Base-by-base conservation (phyloP, 2,888 invertebrate species). In the Cosmia trapezina region DNA sequence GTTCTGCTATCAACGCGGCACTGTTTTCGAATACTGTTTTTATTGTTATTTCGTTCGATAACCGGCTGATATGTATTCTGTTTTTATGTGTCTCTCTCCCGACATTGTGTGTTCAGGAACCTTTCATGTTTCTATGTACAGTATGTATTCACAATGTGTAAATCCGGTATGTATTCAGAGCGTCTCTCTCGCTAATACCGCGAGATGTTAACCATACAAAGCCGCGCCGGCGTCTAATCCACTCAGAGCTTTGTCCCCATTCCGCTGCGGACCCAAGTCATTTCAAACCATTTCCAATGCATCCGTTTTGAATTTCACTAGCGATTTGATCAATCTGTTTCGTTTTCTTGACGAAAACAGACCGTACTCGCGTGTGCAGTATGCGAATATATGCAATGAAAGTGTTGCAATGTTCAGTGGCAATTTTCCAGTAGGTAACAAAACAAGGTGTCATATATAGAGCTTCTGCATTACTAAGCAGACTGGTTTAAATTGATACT, bases 271-370 rank as follows among this genome's bases (percentile, higher is more conserved):
- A 78, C 67, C 80, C 68, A 41, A 76, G 61, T 73, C 64, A 81
- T 73, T 75, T 73, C 60, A 64, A 84, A 85, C 80, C 80, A 77
- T 81, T 77, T 80, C 72, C 80, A 83, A 79, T 85, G 83, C 85
- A 81, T 69, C 81, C 83, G 72, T 73, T 86, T 85, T 76, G 79
- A 81, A 86, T 85, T 82, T 85, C 73, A 78, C 68, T 57, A 51
- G 68, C 41, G 63, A 72, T 70, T 69, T 74, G 63, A 80, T 80
- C 76, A 86, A 78, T 76, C 78, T 69, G 73, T 71, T 61, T 78
- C 63, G 45, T 61, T 71, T 61, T 78, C 63, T 41, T 61, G 62
- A 56, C 51, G 63, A 54, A 72, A 80, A 80, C 61, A 59, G 60
- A 61, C 53, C 56, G 60, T 19, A 47, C 41, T 67, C 62, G 43